These are phyloP conservation scores for Drosophila paranaensis DNA, from an alignment of 2,888 invertebrate species.

Conservation along the genomic window DNA sequence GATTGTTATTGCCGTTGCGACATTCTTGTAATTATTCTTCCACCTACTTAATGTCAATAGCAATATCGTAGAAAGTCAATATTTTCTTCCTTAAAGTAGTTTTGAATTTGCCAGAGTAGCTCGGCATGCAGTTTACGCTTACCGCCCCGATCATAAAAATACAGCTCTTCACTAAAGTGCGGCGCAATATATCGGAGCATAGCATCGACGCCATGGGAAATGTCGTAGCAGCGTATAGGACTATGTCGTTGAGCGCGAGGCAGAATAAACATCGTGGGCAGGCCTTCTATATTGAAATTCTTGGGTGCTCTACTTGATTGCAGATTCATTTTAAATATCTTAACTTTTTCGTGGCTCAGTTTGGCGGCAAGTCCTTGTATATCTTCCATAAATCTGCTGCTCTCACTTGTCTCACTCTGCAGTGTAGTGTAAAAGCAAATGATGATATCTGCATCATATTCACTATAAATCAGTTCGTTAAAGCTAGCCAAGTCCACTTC, in stretches of 20 bases:
- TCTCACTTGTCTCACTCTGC: not conserved
- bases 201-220: not conserved
- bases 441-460: constrained; percentile 30
- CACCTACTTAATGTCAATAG: not conserved
- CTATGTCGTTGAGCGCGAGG: constrained; percentile 30
- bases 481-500: constrained; percentile 47
- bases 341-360: constrained; percentile 42
- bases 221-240: constrained; percentile 32
- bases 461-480: constrained; percentile 44
- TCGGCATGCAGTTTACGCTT: constrained; percentile 25
- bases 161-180: constrained; percentile 35
- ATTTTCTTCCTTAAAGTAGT: constrained; percentile 9
- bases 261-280: constrained; percentile 41
- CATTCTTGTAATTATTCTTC: not conserved
- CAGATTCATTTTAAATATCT: constrained; percentile 53
- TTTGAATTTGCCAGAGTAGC: constrained; percentile 26
- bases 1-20: not conserved
- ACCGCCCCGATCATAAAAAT: constrained; percentile 34
- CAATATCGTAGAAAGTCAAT: too few relatives aligned
- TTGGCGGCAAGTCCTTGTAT: constrained; percentile 23
- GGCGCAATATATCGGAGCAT: constrained; percentile 40
- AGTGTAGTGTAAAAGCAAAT: constrained; percentile 44
- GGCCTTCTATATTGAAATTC: constrained; percentile 35
- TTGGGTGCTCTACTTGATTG: constrained; percentile 30
- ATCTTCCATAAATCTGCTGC: not conserved